Conservation (phyloP, 2,113 vertebrate genomes). For the Gallinago jamesoni region DNA sequence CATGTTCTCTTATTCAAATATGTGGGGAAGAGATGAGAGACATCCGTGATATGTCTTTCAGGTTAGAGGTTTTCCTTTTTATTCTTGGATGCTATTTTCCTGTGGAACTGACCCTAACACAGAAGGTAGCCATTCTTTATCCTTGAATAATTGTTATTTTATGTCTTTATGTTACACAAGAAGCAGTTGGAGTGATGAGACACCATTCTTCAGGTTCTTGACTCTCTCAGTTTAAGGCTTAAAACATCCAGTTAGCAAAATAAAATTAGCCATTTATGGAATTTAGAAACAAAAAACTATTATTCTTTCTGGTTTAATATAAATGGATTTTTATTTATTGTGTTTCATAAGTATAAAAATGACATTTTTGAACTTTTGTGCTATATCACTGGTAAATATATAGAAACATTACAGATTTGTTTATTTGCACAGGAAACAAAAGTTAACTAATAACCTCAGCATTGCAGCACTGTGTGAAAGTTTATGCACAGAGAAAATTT, state of each 20-base stretch:
- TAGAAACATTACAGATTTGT: background rate
- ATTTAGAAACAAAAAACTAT: background rate
- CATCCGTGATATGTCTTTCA: background rate
- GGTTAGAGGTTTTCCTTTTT: background rate
- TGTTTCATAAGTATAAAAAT: background rate
- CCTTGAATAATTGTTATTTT: background rate
- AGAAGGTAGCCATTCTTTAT: background rate
- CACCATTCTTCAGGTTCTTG: background rate
- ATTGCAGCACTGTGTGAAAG: background rate
- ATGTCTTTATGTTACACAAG: background rate
- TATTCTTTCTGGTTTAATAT: background rate
- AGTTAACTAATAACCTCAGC: background rate
- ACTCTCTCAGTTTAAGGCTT: background rate
- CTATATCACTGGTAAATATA: background rate
- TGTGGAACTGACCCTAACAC: background rate
- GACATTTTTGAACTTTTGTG: background rate
- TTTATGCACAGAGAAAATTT: background rate
- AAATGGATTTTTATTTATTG: background rate
- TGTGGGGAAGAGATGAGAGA: background rate
- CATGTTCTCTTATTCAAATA: background rate
- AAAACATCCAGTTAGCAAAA: background rate
- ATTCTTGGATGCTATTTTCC: background rate
- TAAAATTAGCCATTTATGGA: background rate
- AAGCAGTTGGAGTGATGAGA: background rate
- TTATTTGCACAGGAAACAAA: background rate